Base-by-base conservation (phyloP, 2,888 invertebrate species). In the Agrotis segetum region DNA sequence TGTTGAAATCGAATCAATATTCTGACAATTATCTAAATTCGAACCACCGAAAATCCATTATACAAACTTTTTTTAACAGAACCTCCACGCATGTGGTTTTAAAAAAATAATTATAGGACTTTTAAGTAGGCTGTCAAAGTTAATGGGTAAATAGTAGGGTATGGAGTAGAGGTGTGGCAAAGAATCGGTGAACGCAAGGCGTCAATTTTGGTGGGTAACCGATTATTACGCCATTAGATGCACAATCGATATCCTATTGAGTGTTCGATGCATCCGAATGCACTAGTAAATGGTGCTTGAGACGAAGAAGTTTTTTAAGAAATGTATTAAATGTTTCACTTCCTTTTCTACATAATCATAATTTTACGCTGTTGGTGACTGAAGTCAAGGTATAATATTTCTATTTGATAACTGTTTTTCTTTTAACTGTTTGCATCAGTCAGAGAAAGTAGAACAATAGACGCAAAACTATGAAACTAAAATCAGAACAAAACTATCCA, bases 81-180 rank as follows among this genome's bases (percentile, higher is more conserved):
- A 88, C 91, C 89, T 89, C 91, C 91, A 92, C 90, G 91, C 89
- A 90, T 89, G 88, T 89, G 88, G 91, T 90, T 92, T 91, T 80
- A 86, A 87, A 92, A 91, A 93, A 92, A 93, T 95, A 95, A 96
- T 96, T 94, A 95, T 91, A 93, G 89, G 90, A 91, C 88, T 92
- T 91, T 90, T 94, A 95, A 94, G 93, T 92, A 93, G 93, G 88
- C 94, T 95, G 96, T 95, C 96, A 95, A 90, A 95, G 81, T 88
- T 96, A 96, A 96, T 96, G 95, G 92, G 92, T 95, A 96, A 96
- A 96, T 96, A 94, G 94, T 92, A 94, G 95, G 91, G 90, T 92
- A 91, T 82, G 86, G 81, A 82, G 87, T 87, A 79, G 85, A 84
- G 85, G 89, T 89, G 90, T 89, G 90, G 90, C 89, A 81, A 89